Percentiles rank a stretch among this genome's conserved stretches.
Conservation (phyloP, 2,797 vertebrate species). For the Momotus momota region DNA sequence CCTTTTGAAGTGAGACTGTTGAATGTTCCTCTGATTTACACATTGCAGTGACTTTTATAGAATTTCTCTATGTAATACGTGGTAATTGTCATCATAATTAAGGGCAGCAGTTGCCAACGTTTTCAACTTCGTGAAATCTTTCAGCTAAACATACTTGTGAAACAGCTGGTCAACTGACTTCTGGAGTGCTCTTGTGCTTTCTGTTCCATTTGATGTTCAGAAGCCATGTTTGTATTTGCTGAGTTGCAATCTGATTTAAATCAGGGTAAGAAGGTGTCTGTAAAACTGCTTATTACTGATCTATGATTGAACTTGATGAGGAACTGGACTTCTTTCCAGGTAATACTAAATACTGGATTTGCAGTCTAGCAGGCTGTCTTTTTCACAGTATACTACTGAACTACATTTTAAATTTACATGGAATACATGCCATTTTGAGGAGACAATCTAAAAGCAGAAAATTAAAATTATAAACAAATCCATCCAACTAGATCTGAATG, state of each 20-base stretch:
- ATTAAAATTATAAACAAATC: neutral
- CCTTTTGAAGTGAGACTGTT: neutral
- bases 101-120: neutral
- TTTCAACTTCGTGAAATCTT: neutral
- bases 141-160: neutral
- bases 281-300: neutral
- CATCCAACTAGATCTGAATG: neutral
- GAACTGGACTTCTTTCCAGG: neutral
- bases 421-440: neutral
- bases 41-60: neutral
- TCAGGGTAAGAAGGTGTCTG: neutral
- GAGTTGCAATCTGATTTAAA: neutral
- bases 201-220: neutral
- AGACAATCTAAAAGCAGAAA: neutral
- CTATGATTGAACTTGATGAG: neutral
- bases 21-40: neutral
- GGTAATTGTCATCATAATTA: neutral
- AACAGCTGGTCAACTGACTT: neutral
- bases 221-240: neutral
- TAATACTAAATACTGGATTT: neutral
- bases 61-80: accelerated
- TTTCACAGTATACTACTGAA: neutral
- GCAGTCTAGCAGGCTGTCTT: neutral
- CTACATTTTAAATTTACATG: neutral
- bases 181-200: neutral